phyloP scores from a whole-genome alignment of 2,113 vertebrate genomes.

The Tenebrosternarchus preto region DNA sequence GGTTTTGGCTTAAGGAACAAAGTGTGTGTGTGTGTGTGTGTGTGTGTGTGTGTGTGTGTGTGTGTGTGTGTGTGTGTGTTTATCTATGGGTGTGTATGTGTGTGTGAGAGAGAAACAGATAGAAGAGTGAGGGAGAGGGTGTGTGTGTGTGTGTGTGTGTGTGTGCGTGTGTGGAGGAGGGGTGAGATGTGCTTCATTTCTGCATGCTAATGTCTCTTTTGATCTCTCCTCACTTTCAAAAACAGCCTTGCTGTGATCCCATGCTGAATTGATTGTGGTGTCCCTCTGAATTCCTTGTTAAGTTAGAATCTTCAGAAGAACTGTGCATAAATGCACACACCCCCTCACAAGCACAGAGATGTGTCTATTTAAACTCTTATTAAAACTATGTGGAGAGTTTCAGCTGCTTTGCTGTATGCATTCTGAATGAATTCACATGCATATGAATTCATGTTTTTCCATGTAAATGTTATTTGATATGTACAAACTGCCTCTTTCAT shows the following conservation, averaged over 20 bases:
- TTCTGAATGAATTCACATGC: no score
- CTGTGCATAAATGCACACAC: not conserved
- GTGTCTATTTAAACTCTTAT: slow-evolving; percentile 32
- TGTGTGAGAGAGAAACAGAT: not conserved
- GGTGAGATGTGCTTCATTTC: slow-evolving; percentile 33
- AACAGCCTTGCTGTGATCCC: slow-evolving; percentile 46
- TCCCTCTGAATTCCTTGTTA: slow-evolving; percentile 39
- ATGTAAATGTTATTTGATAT: slow-evolving; percentile 33
- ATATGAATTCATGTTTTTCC: slow-evolving; percentile 36
- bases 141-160: slow-evolving; percentile 8
- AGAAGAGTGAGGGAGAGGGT: not conserved
- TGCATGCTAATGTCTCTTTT: slow-evolving; percentile 49
- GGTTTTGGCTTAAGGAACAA: slow-evolving; percentile 5
- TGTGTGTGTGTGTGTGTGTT: not conserved
- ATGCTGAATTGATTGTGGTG: slow-evolving; percentile 29
- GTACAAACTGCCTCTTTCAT: slow-evolving; percentile 19
- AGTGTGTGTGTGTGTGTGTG: slow-evolving; percentile 21
- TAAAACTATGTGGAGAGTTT: slow-evolving; percentile 31
- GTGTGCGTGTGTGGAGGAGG: not conserved
- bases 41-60: not conserved
- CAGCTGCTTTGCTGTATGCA: slow-evolving; percentile 34
- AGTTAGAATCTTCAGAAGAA: slow-evolving; percentile 4
- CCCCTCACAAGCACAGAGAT: slow-evolving; percentile 13
- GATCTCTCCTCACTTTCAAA: slow-evolving; percentile 40
- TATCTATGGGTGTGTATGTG: not conserved